Conservation (phyloP, 1,140 invertebrate genomes). For the Monomorium pharaonis region DNA sequence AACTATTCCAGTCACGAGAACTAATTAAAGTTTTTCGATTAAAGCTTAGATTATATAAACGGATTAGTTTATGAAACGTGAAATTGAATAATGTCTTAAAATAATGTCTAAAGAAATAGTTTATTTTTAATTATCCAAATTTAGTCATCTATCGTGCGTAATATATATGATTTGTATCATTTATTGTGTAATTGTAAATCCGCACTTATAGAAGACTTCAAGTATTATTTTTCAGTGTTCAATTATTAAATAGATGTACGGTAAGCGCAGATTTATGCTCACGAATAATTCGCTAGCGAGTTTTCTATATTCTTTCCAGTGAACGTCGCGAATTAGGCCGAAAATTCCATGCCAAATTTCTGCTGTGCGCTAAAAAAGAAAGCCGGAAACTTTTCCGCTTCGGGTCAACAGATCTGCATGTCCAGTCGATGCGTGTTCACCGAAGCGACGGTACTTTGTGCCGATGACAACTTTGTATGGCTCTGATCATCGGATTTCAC, state of each 20-base stretch:
- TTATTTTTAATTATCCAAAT: background rate
- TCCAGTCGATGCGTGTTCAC: slow-evolving; percentile 32
- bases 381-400: slow-evolving; percentile 47
- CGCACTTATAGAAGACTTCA: background rate
- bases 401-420: slow-evolving; percentile 27
- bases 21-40: background rate
- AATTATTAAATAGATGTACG: slow-evolving; percentile 38
- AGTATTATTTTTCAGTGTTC: background rate
- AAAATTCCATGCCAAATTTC: slow-evolving; percentile 11
- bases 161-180: background rate
- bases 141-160: background rate
- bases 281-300: slow-evolving; percentile 29
- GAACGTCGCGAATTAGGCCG: slow-evolving; percentile 31
- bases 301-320: background rate
- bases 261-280: background rate
- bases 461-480: slow-evolving; percentile 42
- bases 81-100: background rate
- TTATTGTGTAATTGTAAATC: background rate
- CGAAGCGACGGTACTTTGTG: slow-evolving; percentile 39
- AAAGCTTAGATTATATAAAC: background rate
- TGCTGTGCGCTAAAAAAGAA: slow-evolving; percentile 7
- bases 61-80: background rate
- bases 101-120: background rate
- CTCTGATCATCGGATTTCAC: slow-evolving; percentile 21
- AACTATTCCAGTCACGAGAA: background rate